Conservation (phyloP, 2,113 vertebrate genomes). For the Chloropsis cyanopogon region DNA sequence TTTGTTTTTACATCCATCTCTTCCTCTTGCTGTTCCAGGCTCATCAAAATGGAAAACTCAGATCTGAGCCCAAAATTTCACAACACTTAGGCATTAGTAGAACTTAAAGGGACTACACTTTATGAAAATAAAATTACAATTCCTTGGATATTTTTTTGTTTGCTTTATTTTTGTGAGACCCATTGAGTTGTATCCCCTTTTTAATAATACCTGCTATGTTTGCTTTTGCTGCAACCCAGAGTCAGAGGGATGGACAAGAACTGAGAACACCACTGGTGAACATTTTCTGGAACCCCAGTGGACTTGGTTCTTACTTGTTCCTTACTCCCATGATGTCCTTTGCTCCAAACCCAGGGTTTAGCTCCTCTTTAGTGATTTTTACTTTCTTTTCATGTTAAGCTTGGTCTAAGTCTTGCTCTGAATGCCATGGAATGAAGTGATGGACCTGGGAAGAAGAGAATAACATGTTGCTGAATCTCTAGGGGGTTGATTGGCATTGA, state of each 20-base stretch:
- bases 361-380: background rate
- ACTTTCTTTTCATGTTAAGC: background rate
- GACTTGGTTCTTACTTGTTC: background rate
- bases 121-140: background rate
- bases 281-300: background rate
- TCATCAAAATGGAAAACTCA: background rate
- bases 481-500: background rate
- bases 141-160: background rate
- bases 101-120: background rate
- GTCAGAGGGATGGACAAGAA: background rate
- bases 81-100: background rate
- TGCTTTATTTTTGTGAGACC: background rate
- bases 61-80: background rate
- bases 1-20: background rate
- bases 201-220: background rate
- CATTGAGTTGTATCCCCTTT: background rate
- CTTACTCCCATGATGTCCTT: background rate
- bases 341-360: background rate
- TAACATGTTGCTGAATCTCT: background rate
- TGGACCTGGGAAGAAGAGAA: background rate
- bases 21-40: background rate
- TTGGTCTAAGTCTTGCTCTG: background rate
- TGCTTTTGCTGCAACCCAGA: background rate
- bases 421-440: background rate
- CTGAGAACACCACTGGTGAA: background rate